phyloP scores from a whole-genome alignment of 2,113 vertebrate genomes.

The Eolophus roseicapilla region DNA sequence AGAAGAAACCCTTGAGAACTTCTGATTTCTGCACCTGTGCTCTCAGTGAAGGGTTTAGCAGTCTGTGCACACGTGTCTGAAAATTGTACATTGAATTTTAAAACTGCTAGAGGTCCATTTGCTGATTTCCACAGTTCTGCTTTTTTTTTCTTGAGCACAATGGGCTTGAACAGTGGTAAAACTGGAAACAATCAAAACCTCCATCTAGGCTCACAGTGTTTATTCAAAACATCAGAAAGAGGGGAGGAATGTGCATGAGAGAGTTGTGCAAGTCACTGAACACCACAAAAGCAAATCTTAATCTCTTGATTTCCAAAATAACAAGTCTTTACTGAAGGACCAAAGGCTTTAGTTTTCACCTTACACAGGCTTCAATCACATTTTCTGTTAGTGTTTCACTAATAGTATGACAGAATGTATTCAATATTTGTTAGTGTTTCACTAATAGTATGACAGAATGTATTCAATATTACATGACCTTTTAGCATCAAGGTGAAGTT shows the following conservation, averaged over 20 bases:
- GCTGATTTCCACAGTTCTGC: constrained; percentile 45
- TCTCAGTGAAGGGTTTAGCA: not conserved
- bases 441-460: not conserved
- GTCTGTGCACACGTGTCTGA: not conserved
- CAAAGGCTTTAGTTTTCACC: not conserved
- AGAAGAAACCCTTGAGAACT: not conserved
- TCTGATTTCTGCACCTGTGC: constrained; percentile 10
- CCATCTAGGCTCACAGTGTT: constrained; percentile 63
- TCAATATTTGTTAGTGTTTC: not conserved
- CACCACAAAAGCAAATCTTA: not conserved
- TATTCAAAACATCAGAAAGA: constrained; percentile 73
- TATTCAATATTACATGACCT: not conserved
- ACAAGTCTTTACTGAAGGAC: not conserved
- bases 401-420: not conserved
- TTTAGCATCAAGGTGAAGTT: not conserved
- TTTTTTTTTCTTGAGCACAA: constrained; percentile 37
- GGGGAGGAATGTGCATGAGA: constrained; percentile 60
- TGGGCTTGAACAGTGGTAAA: constrained; percentile 56
- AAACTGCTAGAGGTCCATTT: constrained; percentile 55
- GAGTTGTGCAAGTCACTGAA: not conserved
- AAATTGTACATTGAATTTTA: not conserved
- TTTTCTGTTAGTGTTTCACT: not conserved
- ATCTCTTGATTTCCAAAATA: not conserved
- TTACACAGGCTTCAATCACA: not conserved
- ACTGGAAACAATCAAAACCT: constrained; percentile 59